Evolutionary conservation across 2,888 invertebrate species (phyloP).

Genomic region (Lasiommata megera): DNA sequence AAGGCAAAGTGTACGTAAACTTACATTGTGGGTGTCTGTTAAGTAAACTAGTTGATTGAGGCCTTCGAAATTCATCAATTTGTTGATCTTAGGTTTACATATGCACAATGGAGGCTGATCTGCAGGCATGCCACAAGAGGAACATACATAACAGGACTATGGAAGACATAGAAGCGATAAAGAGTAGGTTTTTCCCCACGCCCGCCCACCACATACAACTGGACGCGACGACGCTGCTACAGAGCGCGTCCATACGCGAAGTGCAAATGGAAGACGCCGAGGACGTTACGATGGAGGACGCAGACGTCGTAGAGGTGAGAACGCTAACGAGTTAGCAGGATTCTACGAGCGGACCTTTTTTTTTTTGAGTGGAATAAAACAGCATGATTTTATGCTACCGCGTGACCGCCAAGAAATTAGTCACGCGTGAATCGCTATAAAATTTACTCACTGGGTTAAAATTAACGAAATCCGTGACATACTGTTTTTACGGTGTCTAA

Average conservation of each 20-base stretch:
- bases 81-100: slow-evolving; percentile 88
- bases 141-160: slow-evolving; percentile 92
- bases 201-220: slow-evolving; percentile 91
- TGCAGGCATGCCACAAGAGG: slow-evolving; percentile 88
- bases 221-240: slow-evolving; percentile 91
- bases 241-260: slow-evolving; percentile 90
- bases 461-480: no score
- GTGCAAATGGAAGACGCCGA: slow-evolving; percentile 91
- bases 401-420: no score
- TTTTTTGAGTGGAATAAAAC: no score
- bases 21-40: no score
- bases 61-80: no score
- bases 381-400: no score
- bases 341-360: not conserved
- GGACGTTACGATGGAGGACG: slow-evolving; percentile 62
- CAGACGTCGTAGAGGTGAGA: slow-evolving; percentile 75
- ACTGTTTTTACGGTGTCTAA: no score
- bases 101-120: slow-evolving; percentile 92
- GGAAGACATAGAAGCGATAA: slow-evolving; percentile 88
- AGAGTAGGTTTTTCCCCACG: slow-evolving; percentile 87
- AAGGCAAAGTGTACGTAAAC: no score
- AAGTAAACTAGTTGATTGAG: no score
- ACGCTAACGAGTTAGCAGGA: not conserved
- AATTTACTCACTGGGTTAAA: no score
- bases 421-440: no score